These are phyloP conservation scores for Lethrus apterus DNA, from an alignment of 1,140 invertebrate species.

Conservation along the genomic window DNA sequence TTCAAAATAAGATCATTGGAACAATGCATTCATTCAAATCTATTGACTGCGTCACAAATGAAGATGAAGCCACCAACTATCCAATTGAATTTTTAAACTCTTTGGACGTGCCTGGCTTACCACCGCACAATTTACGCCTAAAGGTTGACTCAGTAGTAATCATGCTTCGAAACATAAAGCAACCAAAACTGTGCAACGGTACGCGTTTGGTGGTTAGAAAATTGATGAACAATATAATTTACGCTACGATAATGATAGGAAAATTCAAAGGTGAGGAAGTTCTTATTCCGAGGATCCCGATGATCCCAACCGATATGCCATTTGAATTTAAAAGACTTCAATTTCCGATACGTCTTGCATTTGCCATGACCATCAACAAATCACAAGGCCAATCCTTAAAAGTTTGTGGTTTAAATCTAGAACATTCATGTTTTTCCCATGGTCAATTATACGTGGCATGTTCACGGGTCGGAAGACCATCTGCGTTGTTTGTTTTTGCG, in stretches of 20 bases:
- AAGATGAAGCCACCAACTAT: slow-evolving; percentile 22
- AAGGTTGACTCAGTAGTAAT: slow-evolving; percentile 40
- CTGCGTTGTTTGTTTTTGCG: slow-evolving; percentile 35
- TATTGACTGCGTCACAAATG: slow-evolving; percentile 5
- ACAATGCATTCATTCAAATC: neutral
- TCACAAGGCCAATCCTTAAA: slow-evolving; percentile 44
- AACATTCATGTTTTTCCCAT: slow-evolving; percentile 39
- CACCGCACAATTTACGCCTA: slow-evolving; percentile 33
- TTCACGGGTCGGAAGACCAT: slow-evolving; percentile 38
- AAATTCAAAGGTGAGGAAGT: slow-evolving; percentile 20
- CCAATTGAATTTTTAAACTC: slow-evolving; percentile 20
- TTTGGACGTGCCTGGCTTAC: slow-evolving; percentile 22
- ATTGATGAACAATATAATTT: slow-evolving; percentile 34
- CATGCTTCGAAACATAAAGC: slow-evolving; percentile 37
- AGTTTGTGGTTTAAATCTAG: slow-evolving; percentile 36
- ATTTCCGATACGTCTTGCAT: slow-evolving; percentile 44
- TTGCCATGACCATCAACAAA: slow-evolving; percentile 49
- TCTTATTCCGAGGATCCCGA: slow-evolving; percentile 35
- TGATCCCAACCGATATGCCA: too few relatives aligned
- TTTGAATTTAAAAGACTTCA: slow-evolving; percentile 39
- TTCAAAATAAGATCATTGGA: slow-evolving; percentile 4
- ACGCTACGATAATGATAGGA: slow-evolving; percentile 39
- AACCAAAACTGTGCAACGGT: slow-evolving; percentile 36
- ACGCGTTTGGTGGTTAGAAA: slow-evolving; percentile 35
- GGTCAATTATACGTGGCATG: slow-evolving; percentile 40